Evolutionary conservation across 2,888 invertebrate genomes (phyloP).

Genomic region (Anticlea derivata): DNA sequence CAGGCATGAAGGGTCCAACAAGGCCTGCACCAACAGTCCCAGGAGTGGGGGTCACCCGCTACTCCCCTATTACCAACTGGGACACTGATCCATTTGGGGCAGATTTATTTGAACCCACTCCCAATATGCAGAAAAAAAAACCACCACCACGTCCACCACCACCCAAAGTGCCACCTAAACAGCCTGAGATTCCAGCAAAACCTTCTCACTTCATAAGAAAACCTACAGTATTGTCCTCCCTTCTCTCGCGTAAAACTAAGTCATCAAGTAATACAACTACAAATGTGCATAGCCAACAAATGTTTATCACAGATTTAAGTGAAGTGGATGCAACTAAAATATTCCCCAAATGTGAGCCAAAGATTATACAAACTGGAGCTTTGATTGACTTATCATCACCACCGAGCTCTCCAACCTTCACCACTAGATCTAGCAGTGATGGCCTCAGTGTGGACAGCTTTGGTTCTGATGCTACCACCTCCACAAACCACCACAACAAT

Average conservation of each 20-base stretch:
- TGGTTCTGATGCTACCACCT: slow-evolving; percentile 88
- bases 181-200: slow-evolving; percentile 71
- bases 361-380: slow-evolving; percentile 78
- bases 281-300: slow-evolving; percentile 45
- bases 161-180: slow-evolving; percentile 78
- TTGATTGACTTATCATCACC: slow-evolving; percentile 89
- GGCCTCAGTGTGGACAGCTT: slow-evolving; percentile 90
- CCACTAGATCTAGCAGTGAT: slow-evolving; percentile 89
- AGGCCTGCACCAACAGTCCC: slow-evolving; percentile 84
- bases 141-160: slow-evolving; percentile 90
- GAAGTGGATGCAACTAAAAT: slow-evolving; percentile 67
- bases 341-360: slow-evolving; percentile 77
- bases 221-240: slow-evolving; percentile 73
- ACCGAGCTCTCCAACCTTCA: slow-evolving; percentile 89
- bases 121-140: slow-evolving; percentile 84
- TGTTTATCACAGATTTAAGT: slow-evolving; percentile 50
- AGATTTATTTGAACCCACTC: slow-evolving; percentile 76
- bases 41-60: slow-evolving; percentile 58
- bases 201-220: slow-evolving; percentile 80
- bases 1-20: slow-evolving; percentile 86
- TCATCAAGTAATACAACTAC: slow-evolving; percentile 42
- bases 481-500: slow-evolving; percentile 79
- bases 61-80: slow-evolving; percentile 84
- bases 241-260: slow-evolving; percentile 70
- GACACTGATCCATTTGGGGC: slow-evolving; percentile 78